Evolutionary conservation across 2,113 vertebrate species (phyloP).

Genomic region (Archilochus colubris): DNA sequence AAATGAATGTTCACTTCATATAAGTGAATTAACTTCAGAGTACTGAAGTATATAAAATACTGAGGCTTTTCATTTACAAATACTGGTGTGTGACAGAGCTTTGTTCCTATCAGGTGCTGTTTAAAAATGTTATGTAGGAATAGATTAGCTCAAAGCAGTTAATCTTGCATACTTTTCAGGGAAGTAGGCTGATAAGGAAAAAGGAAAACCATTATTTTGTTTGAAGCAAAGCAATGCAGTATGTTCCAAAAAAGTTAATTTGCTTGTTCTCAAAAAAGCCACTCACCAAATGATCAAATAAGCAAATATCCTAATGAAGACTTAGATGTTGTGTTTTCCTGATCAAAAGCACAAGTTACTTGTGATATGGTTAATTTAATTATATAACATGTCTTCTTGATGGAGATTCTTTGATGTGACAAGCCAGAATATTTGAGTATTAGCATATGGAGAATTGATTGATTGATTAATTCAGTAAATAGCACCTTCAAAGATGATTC

Average conservation of each 20-base stretch:
- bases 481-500: conserved; percentile 48
- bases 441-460: conserved; percentile 65
- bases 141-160: background rate
- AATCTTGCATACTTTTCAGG: background rate
- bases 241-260: conserved; percentile 34
- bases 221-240: conserved; percentile 60
- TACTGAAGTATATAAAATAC: background rate
- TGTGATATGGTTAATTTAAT: conserved; percentile 61
- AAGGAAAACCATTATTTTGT: conserved; percentile 8
- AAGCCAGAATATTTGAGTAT: conserved; percentile 53
- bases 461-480: conserved; percentile 70
- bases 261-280: conserved; percentile 54
- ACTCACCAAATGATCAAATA: conserved; percentile 56
- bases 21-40: background rate
- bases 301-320: conserved; percentile 24
- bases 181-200: background rate
- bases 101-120: background rate
- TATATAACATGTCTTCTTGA: conserved; percentile 18
- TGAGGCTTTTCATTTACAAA: background rate
- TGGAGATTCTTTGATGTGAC: conserved; percentile 63
- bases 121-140: background rate
- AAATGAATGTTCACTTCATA: background rate
- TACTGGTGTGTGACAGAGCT: background rate
- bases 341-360: conserved; percentile 59
- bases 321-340: conserved; percentile 46